Evolutionary conservation across 2,113 vertebrate species (phyloP), one percentile per base, ranked within the genome.

Genomic region (Apodemus sylvaticus): DNA sequence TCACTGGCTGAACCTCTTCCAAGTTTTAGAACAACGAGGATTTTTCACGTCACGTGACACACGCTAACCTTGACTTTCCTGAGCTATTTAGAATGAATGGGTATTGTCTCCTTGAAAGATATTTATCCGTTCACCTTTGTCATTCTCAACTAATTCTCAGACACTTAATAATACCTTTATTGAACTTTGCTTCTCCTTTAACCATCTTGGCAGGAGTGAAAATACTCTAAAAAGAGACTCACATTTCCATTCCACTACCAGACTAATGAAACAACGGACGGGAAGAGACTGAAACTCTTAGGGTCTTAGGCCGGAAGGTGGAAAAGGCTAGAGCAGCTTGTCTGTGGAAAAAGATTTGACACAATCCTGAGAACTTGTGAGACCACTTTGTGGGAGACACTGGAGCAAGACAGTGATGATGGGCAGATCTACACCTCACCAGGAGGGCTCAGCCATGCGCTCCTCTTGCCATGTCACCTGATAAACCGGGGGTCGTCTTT

Each of bases 41-140:
- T 6, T 2, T 76, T 36, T 36, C 6, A n/a, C 12, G 26, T 3
- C 9, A n/a, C 0, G 1, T 12, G 29, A 71, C 4, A 5, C 70
- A 3, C 4, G 48, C n/a, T 86, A 36, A 83, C 74, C 26, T 45
- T 45, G 9, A n/a, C 53, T 39, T 48, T 71, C 53, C 42, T 62
- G 7, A n/a, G 64, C 78, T 96, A 51, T 58, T 51, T 64, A 68
- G 45, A 74, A 53, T 24, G 26, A 62, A 62, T 42, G 19, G 5
- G 5, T n/a, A 4, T 26, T 76, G 26, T 91, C 42, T 86, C 51
- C 62, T 82, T 45, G 53, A 48, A 73, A 73, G 24, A 42, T 62
- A 62, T 13, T 24, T 42, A 4, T 42, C 39, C 10, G 3, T 74
- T 73, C 70, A 73, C 70, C 70, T 73, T 10, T 22, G 36, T 71